A percentile compares a stretch with the other conserved stretches of the same genome.
These are phyloP conservation scores for Scrobipalpa atriplicella DNA, from an alignment of 2,888 invertebrate genomes.

Conservation along the genomic window DNA sequence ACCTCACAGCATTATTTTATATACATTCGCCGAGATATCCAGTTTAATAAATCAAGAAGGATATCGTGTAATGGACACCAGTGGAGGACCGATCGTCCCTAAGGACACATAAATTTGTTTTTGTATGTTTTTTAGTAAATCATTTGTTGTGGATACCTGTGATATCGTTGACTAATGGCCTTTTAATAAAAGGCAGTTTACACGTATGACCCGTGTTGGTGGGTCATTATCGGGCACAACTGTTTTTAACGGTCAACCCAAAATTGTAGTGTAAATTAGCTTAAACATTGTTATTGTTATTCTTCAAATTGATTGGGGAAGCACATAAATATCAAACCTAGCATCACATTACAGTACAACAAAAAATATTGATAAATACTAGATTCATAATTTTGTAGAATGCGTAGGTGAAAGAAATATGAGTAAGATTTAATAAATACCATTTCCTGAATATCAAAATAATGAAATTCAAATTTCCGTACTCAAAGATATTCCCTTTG, in stretches of 20 bases:
- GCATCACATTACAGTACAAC: no score
- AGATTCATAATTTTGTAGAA: no score
- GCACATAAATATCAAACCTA: not conserved
- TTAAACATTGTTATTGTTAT: not conserved
- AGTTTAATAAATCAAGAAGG: slow-evolving; percentile 76
- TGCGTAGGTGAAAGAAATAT: no score
- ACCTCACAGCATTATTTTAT: slow-evolving; percentile 31
- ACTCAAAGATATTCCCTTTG: no score
- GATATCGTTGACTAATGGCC: slow-evolving; percentile 46
- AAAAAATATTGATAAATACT: no score
- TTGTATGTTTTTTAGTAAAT: slow-evolving; percentile 73
- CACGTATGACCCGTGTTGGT: slow-evolving; percentile 25
- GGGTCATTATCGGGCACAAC: slow-evolving; percentile 22
- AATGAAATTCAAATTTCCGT: no score
- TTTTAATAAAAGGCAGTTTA: slow-evolving; percentile 47
- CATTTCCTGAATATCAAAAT: no score
- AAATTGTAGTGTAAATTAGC: not conserved
- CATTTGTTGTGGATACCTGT: slow-evolving; percentile 61
- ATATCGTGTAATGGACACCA: slow-evolving; percentile 78
- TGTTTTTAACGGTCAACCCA: slow-evolving; percentile 21
- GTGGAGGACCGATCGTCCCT: slow-evolving; percentile 57
- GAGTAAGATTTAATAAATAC: no score
- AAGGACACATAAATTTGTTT: slow-evolving; percentile 76
- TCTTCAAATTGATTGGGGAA: not conserved
- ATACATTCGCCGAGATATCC: slow-evolving; percentile 63